A percentile compares a stretch with the other conserved stretches of the same genome.
phyloP scores from a whole-genome alignment of 2,113 vertebrate genomes.

The Speoplatyrhinus poulsoni region DNA sequence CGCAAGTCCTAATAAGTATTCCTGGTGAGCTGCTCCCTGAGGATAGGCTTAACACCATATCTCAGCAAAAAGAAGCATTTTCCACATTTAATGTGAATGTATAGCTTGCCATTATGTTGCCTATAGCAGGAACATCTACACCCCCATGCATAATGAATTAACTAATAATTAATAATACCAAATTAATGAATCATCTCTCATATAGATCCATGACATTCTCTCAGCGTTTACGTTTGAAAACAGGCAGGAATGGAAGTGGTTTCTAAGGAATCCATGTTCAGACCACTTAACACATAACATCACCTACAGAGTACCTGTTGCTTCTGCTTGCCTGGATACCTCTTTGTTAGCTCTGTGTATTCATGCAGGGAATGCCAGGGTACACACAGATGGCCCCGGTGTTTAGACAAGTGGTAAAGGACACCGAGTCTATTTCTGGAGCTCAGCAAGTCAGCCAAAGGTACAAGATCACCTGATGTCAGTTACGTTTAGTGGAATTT shows the following conservation, averaged over 20 bases:
- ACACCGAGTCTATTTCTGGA: slow-evolving; percentile 26
- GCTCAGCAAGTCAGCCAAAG: slow-evolving; percentile 41
- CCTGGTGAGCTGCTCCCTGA: background rate
- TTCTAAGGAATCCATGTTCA: background rate
- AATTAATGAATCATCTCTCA: background rate
- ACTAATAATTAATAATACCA: background rate
- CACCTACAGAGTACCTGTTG: background rate
- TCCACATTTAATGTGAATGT: background rate
- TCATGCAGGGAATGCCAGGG: no score
- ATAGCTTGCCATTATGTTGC: background rate
- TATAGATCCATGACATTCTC: background rate
- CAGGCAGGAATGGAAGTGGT: background rate
- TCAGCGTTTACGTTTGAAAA: background rate
- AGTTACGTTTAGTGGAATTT: slow-evolving; percentile 4
- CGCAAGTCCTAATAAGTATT: background rate
- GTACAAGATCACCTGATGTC: slow-evolving; percentile 34
- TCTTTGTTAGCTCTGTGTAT: slow-evolving; percentile 35
- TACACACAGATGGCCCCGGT: slow-evolving; percentile 41
- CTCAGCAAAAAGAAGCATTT: background rate
- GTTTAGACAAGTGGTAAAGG: slow-evolving; percentile 39
- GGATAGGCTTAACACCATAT: background rate
- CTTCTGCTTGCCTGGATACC: slow-evolving; percentile 30
- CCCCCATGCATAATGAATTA: no score
- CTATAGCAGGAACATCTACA: background rate
- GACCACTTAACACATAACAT: slow-evolving; percentile 10